phyloP scores from a whole-genome alignment of 1,140 invertebrate species.

The Drosophila malerkotliana region DNA sequence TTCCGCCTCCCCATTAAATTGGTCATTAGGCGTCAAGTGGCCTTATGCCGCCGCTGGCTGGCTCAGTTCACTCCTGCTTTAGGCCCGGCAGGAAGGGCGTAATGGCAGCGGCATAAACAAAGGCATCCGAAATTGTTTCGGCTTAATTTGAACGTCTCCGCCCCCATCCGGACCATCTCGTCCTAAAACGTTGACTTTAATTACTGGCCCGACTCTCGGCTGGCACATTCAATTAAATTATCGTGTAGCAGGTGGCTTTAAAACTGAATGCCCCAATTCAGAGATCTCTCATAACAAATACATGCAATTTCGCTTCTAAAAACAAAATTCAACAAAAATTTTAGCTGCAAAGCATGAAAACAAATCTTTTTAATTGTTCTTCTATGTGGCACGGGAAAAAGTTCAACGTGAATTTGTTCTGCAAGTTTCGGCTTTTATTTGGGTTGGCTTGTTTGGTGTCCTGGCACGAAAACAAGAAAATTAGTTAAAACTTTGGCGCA shows the following conservation, averaged over 20 bases:
- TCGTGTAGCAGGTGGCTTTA: slow-evolving; percentile 54
- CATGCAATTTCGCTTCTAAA: slow-evolving; percentile 17
- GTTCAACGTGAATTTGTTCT: slow-evolving; percentile 54
- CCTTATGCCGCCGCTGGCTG: slow-evolving; percentile 38
- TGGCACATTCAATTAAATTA: slow-evolving; percentile 48
- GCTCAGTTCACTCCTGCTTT: slow-evolving; percentile 14
- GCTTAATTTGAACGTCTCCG: slow-evolving; percentile 69
- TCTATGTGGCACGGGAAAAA: slow-evolving; percentile 44
- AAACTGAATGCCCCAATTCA: slow-evolving; percentile 21
- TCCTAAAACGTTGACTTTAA: slow-evolving; percentile 22
- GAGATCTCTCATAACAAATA: slow-evolving; percentile 8
- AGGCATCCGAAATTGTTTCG: slow-evolving; percentile 68
- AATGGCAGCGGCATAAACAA: slow-evolving; percentile 33
- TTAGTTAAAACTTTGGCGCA: slow-evolving; percentile 71
- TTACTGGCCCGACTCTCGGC: slow-evolving; percentile 27
- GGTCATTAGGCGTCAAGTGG: slow-evolving; percentile 80
- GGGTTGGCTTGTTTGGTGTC: slow-evolving; percentile 24
- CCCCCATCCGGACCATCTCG: background rate
- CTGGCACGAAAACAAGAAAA: slow-evolving; percentile 67
- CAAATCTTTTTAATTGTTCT: slow-evolving; percentile 75
- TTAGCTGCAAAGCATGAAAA: slow-evolving; percentile 35
- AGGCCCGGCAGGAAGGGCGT: slow-evolving; percentile 17
- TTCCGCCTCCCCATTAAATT: slow-evolving; percentile 67
- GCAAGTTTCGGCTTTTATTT: slow-evolving; percentile 59
- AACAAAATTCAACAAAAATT: slow-evolving; percentile 42